phyloP scores from a whole-genome alignment of 2,113 vertebrate species.

The Entelurus aequoreus region DNA sequence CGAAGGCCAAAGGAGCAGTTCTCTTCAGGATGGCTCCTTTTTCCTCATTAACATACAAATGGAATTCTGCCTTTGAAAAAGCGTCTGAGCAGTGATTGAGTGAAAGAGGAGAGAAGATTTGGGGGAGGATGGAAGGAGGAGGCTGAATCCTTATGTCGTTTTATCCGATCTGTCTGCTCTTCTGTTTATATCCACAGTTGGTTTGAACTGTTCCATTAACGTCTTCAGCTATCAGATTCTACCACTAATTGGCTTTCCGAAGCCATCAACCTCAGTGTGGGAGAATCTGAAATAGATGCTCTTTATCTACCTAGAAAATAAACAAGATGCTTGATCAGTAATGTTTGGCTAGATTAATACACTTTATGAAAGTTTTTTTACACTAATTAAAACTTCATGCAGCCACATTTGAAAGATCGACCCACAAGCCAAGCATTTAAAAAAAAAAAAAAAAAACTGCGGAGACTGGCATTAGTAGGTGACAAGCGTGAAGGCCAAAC shows the following conservation, averaged over 20 bases:
- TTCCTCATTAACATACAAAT: conserved; percentile 77
- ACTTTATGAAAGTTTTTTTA: too few relatives aligned
- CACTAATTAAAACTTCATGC: not conserved
- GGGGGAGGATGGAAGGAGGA: conserved; percentile 31
- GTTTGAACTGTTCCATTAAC: conserved; percentile 63
- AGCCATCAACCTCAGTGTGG: conserved; percentile 53
- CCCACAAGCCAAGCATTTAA: not conserved
- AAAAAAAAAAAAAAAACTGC: too few relatives aligned
- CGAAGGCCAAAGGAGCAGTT: conserved; percentile 18
- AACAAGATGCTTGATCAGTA: conserved; percentile 41
- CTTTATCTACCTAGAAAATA: conserved; percentile 54
- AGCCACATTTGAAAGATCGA: conserved; percentile 4
- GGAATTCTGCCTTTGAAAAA: conserved; percentile 71
- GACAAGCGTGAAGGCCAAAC: too few relatives aligned
- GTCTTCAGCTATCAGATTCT: conserved; percentile 61
- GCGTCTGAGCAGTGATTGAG: conserved; percentile 65
- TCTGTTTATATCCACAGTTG: conserved; percentile 58
- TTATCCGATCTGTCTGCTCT: conserved; percentile 63
- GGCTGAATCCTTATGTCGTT: conserved; percentile 58
- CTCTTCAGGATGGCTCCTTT: conserved; percentile 54
- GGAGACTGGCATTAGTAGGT: too few relatives aligned
- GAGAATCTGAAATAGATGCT: conserved; percentile 55
- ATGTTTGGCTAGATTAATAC: conserved; percentile 7
- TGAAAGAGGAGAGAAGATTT: conserved; percentile 24
- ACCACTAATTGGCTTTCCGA: conserved; percentile 68